Base-by-base conservation (phyloP, 2,113 vertebrate genomes). In the Paralichthys olivaceus region DNA sequence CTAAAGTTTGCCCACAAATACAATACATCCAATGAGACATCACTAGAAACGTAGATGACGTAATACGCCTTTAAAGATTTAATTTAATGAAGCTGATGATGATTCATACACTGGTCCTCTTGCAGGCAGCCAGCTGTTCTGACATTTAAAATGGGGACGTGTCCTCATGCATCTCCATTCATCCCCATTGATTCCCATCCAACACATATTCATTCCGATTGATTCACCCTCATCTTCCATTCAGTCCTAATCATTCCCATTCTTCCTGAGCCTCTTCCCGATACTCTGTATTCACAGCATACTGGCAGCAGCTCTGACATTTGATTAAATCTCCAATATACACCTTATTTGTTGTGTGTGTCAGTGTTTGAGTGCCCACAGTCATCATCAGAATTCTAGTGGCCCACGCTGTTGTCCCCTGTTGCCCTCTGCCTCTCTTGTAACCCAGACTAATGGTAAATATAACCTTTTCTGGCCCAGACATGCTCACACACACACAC, bases 381-480 rank as follows among this genome's bases (percentile, higher is more conserved):
- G 49, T 37, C 19, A 4, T 66, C 75, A 88, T 88, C 87, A 80
- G 58, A 68, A 90, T 89, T 89, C 87, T 57, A n/a, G 40, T 4
- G 29, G 68, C 34, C 32, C 68, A n/a, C 13, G 2, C 58, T 63
- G 3, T 64, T 77, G 51, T 88, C 87, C 83, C 81, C 40, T 20
- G 71, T 61, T 83, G 67, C 72, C 71, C 72, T 64, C 71, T 63
- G 69, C 25, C 79, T 76, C 68, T 63, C 12, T 54, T 5, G 2
- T 76, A 73, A 58, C 26, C 84, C 86, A 91, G 91, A 92, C 91
- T 78, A 83, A 87, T 83, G 75, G 90, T 77, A 90, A 92, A 92
- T 90, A 90, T 90, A 85, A 92, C 90, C 89, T 92, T 92, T 91
- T 76, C 58, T 82, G 63, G 66, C 68, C 64, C 59, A 89, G 86